These are phyloP conservation scores for Nebria ingens DNA, from an alignment of 1,140 invertebrate genomes.

Conservation along the genomic window DNA sequence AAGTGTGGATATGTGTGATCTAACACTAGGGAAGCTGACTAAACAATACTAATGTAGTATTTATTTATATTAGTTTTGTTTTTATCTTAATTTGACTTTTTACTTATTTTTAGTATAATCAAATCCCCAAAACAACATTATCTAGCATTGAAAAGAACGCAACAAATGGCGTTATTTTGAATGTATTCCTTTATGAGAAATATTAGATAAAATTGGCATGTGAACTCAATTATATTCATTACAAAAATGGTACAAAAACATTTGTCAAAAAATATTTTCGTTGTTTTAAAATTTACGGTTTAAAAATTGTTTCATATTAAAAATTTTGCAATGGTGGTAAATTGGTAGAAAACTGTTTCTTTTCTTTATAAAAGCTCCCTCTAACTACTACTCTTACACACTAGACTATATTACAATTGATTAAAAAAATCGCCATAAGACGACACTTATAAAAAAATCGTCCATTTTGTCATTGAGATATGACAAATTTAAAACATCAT, in stretches of 20 bases:
- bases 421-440: slow-evolving; percentile 24
- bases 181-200: too few species aligned
- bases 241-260: neutral
- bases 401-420: slow-evolving; percentile 29
- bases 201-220: too few species aligned
- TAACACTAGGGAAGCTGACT: neutral
- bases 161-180: too few species aligned
- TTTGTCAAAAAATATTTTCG: neutral
- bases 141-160: too few species aligned
- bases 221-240: too few species aligned
- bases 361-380: slow-evolving; percentile 8
- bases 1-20: neutral
- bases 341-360: slow-evolving; percentile 15
- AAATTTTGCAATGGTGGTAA: slow-evolving; percentile 14
- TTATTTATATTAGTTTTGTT: neutral
- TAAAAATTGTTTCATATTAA: slow-evolving; percentile 15
- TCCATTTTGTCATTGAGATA: slow-evolving; percentile 25
- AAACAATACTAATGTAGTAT: neutral
- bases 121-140: too few species aligned
- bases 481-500: slow-evolving; percentile 23
- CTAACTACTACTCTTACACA: slow-evolving; percentile 21
- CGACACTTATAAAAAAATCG: slow-evolving; percentile 28
- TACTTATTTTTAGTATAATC: too few species aligned
- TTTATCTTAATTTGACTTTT: too few species aligned
- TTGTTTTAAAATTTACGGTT: neutral